A percentile compares a stretch with the other conserved stretches of the same genome.
Conservation (phyloP, 2,888 invertebrate genomes). For the Myopa tessellatipennis region DNA sequence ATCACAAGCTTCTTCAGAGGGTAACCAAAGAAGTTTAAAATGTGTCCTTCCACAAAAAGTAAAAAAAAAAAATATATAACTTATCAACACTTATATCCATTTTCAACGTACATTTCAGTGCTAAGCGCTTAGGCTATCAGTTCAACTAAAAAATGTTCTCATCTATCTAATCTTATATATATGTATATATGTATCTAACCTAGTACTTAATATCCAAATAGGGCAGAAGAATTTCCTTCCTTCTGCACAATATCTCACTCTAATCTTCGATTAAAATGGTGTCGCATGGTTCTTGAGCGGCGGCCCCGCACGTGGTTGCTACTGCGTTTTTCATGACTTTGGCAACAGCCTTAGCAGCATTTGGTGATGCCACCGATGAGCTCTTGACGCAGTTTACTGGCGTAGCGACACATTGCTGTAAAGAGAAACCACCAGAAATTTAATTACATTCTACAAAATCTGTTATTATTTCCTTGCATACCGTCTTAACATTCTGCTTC, state of each 20-base stretch:
- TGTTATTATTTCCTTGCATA: background rate
- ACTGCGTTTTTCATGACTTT: constrained; percentile 9
- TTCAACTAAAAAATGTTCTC: background rate
- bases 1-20: background rate
- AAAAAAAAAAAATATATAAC: background rate
- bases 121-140: background rate
- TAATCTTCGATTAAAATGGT: constrained; percentile 57
- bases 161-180: background rate
- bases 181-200: background rate
- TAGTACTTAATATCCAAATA: background rate
- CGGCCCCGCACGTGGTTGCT: background rate
- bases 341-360: constrained; percentile 18
- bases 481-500: background rate
- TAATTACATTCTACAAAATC: too few relatives aligned
- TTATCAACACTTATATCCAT: background rate
- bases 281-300: constrained; percentile 30
- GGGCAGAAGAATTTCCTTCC: background rate
- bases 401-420: background rate
- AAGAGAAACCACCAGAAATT: background rate
- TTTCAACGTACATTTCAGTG: background rate
- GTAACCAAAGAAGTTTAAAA: background rate
- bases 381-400: background rate
- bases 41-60: background rate
- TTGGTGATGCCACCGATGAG: background rate
- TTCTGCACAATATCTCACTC: background rate